Base-by-base conservation (phyloP, 2,888 invertebrate species). In the Allacma fusca region DNA sequence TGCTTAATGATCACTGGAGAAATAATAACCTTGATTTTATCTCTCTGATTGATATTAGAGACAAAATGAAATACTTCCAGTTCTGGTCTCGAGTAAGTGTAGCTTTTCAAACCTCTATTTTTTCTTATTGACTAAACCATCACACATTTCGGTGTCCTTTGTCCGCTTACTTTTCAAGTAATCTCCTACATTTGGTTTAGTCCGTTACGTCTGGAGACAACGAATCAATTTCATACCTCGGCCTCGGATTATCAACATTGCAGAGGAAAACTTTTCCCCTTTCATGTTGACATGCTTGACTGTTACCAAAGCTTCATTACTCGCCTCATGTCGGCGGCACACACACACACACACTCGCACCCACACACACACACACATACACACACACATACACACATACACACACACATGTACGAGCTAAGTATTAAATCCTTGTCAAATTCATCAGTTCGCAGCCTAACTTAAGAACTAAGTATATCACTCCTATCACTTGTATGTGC, bases 131-230 rank as follows among this genome's bases (percentile, higher is more conserved):
- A 50, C n/a, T 50, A 50, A 13, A 50, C 50, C 19, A 2, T 50
- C n/a, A 50, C n/a, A 50, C 16, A 50, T 50, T 50, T 50, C n/a
- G 50, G 50, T 50, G 50, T n/a, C 50, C 50, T 50, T n/a, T 50
- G 50, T 16, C 19, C 50, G 5, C n/a, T 50, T 16, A 2, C 16
- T 50, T 34, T 34, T 34, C 5, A 34, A 34, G 34, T 34, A 34
- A 34, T 34, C 34, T 9, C 34, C 9, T 34, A 34, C 34, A 16
- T 9, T 16, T 50, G 1, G 19, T 16, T 50, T 50, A 19, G 2
- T 50, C 4, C 50, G 2, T 2, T 16, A 16, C 16, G 50, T 16
- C 4, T 50, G n/a, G 16, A 50, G 19, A 50, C 16, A 50, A 13
- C 16, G 50, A 50, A 50, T 50, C 50, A 50, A 50, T 50, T 50